These are phyloP conservation scores for Coturnix japonica DNA, from an alignment of 2,113 vertebrate species.

Conservation along the genomic window DNA sequence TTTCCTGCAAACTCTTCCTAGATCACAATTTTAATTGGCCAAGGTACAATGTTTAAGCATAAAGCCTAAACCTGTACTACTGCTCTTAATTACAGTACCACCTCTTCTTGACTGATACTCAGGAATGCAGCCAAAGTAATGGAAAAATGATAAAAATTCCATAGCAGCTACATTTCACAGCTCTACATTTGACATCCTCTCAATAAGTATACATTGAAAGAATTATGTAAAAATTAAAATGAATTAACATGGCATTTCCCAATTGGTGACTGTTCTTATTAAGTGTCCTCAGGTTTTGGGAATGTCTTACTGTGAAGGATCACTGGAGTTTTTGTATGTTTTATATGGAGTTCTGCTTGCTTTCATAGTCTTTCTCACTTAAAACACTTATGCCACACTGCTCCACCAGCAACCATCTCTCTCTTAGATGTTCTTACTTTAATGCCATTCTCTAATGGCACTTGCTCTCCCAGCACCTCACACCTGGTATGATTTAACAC, in stretches of 20 bases:
- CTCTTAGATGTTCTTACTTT: neutral
- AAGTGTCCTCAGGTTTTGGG: neutral
- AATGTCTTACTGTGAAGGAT: neutral
- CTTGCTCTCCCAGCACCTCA: accelerated
- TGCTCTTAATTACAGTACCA: neutral
- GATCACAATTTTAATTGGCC: neutral
- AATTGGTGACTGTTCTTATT: neutral
- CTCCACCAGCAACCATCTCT: neutral
- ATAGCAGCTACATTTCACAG: neutral
- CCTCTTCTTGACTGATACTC: neutral
- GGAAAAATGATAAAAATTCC: neutral
- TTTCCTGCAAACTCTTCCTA: neutral
- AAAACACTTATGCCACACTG: neutral
- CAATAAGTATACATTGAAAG: neutral
- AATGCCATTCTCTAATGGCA: neutral
- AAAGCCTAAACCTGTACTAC: neutral
- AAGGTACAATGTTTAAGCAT: neutral
- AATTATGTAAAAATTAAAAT: neutral
- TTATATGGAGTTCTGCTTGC: neutral
- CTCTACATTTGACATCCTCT: neutral
- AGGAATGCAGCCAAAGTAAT: neutral
- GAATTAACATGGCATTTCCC: neutral
- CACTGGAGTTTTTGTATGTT: neutral
- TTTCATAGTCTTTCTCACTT: neutral
- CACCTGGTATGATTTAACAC: neutral